These are phyloP conservation scores for Spilogale gracilis DNA, from an alignment of 2,113 vertebrate species.

Conservation along the genomic window DNA sequence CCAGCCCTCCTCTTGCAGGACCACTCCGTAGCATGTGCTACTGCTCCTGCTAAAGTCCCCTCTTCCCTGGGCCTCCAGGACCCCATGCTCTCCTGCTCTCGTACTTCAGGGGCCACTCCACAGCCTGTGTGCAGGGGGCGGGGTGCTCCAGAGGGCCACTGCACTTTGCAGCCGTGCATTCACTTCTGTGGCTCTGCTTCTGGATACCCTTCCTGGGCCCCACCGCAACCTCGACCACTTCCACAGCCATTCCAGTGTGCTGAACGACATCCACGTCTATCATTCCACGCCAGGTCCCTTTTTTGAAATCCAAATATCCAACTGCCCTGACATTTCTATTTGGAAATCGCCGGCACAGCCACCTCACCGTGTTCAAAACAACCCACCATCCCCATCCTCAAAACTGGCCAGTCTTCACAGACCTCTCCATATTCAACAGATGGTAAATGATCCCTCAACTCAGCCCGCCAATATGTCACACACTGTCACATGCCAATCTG, in stretches of 20 bases:
- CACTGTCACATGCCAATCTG: neutral
- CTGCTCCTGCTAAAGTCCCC: neutral
- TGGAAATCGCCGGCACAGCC: neutral
- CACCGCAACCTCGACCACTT: neutral
- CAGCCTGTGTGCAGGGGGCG: neutral
- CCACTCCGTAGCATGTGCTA: neutral
- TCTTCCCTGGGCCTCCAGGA: neutral
- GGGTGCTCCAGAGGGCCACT: neutral
- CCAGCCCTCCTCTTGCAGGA: neutral
- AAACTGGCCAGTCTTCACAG: neutral
- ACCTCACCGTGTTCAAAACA: neutral
- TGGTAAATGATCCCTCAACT: neutral
- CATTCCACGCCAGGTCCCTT: neutral
- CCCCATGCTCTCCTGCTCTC: neutral
- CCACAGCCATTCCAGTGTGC: neutral
- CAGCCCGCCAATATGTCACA: neutral
- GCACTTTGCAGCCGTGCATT: neutral
- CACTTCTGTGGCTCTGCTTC: neutral
- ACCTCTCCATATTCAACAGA: neutral
- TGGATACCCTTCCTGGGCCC: neutral
- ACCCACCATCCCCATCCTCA: neutral
- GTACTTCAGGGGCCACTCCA: neutral
- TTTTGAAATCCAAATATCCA: neutral
- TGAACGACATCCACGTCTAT: neutral
- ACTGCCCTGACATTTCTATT: neutral